Base-by-base conservation (phyloP, 2,797 vertebrate genomes). In the Cercopithecus neglectus region DNA sequence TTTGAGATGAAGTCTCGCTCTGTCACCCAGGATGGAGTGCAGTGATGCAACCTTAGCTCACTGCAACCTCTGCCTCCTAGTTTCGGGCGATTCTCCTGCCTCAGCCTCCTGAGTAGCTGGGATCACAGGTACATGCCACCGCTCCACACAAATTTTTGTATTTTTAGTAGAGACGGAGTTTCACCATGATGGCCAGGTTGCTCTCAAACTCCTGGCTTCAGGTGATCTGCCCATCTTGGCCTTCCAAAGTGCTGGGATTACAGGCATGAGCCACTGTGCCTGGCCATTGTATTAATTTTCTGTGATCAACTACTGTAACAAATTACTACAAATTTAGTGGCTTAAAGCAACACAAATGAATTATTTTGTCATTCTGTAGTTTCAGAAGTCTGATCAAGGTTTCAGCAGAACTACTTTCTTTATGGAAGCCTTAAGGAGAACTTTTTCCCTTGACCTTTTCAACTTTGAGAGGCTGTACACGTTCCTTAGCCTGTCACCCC, bases 91-190 rank as follows among this genome's bases (percentile, higher is more conserved):
- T 67, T n/a, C 64, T 67, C 33, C 33, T n/a, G 8, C 16, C 64
- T 67, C 8, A n/a, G 33, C 33, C 33, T 67, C 33, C 16, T 8
- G 16, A n/a, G 33, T 67, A 67, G 16, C 64, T n/a, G 64, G 8
- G 4, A 33, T 67, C 64, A n/a, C 33, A 67, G 33, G 64, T 33
- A 17, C 33, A 67, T 67, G 33, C 16, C 33, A 67, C 64, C 33
- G n/a, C 0, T 1, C 33, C 33, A 19, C 4, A 67, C 64, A 8
- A 33, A 67, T 19, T 67, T n/a, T 67, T n/a, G 33, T 67, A n/a
- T 67, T 67, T 67, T 67, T 67, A 67, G 64, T 67, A 67, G 64
- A 67, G 64, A 19, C 2, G 8, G 8, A 67, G 8, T 67, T n/a
- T n/a, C 64, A 67, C 33, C 16, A n/a, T 67, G 33, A 67, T 19